Percentiles rank a stretch among this genome's conserved stretches.
phyloP scores from a whole-genome alignment of 2,797 vertebrate genomes.

The Champsocephalus gunnari region DNA sequence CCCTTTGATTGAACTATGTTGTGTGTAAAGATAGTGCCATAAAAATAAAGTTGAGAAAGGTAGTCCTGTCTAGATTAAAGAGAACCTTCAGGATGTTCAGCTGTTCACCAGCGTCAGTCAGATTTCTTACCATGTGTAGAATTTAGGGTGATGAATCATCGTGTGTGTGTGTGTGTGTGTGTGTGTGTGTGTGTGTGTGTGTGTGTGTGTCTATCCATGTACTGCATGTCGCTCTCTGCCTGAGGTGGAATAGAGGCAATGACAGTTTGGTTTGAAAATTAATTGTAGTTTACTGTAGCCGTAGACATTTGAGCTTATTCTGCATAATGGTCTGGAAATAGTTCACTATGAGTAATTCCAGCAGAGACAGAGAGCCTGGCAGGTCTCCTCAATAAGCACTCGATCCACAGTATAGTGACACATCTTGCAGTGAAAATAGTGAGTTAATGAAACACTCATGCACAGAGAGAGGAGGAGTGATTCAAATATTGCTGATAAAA shows the following conservation, averaged over 20 bases:
- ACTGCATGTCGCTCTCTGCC: constrained; percentile 14
- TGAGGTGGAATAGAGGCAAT: constrained; percentile 38
- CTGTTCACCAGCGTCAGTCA: background rate
- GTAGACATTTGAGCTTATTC: constrained; percentile 67
- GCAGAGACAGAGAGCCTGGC: constrained; percentile 47
- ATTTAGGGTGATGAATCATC: background rate
- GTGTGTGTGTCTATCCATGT: background rate
- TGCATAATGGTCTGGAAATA: constrained; percentile 72
- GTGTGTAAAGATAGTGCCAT: too few species aligned
- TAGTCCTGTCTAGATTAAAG: background rate
- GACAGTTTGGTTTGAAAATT: constrained; percentile 58
- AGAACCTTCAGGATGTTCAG: constrained; percentile 6
- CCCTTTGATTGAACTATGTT: too few species aligned
- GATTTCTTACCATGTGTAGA: constrained; percentile 23
- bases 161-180: too few species aligned
- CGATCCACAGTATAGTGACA: constrained; percentile 60
- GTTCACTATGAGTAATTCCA: constrained; percentile 68
- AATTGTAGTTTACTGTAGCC: constrained; percentile 66
- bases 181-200: background rate
- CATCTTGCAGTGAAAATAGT: constrained; percentile 59
- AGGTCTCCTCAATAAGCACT: constrained; percentile 70
- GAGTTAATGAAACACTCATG: constrained; percentile 68
- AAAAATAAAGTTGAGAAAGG: background rate
- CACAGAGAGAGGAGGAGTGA: constrained; percentile 48
- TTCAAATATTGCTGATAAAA: constrained; percentile 67